Conservation (phyloP, 2,797 vertebrate species). For the Choloepus didactylus region DNA sequence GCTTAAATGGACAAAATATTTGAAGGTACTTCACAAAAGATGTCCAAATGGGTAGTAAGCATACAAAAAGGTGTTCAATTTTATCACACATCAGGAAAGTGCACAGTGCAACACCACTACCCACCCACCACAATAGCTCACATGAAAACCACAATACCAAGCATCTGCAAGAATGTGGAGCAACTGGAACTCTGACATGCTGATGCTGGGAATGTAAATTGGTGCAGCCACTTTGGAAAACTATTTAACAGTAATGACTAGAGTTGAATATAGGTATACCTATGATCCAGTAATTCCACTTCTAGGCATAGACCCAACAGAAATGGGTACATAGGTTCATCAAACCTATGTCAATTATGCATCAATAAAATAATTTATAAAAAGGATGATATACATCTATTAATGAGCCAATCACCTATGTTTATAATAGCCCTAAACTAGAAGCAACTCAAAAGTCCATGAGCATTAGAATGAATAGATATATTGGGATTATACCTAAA, state of each 20-base stretch:
- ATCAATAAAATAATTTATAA: no score
- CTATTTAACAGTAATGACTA: slow-evolving; percentile 51
- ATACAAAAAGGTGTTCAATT: slow-evolving; percentile 35
- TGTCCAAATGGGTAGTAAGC: background rate
- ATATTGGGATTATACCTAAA: background rate
- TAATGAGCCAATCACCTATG: no score
- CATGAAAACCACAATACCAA: background rate
- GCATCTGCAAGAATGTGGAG: background rate
- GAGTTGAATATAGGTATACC: slow-evolving; percentile 30
- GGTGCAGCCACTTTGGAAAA: slow-evolving; percentile 20
- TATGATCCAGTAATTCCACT: slow-evolving; percentile 39
- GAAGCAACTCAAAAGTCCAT: slow-evolving; percentile 24
- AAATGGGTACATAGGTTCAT: slow-evolving; percentile 25
- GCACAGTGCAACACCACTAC: background rate
- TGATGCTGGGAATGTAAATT: background rate
- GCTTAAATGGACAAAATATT: slow-evolving; percentile 21
- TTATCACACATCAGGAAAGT: background rate
- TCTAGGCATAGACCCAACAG: slow-evolving; percentile 7
- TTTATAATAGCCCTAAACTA: slow-evolving; percentile 52
- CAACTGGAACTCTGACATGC: background rate
- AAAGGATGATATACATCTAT: no score
- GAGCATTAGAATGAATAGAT: slow-evolving; percentile 44
- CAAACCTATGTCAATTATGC: background rate
- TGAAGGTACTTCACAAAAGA: slow-evolving; percentile 35
- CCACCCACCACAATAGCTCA: background rate